These are phyloP conservation scores for Dufourea novaeangliae DNA, from an alignment of 1,140 invertebrate genomes.

Conservation along the genomic window DNA sequence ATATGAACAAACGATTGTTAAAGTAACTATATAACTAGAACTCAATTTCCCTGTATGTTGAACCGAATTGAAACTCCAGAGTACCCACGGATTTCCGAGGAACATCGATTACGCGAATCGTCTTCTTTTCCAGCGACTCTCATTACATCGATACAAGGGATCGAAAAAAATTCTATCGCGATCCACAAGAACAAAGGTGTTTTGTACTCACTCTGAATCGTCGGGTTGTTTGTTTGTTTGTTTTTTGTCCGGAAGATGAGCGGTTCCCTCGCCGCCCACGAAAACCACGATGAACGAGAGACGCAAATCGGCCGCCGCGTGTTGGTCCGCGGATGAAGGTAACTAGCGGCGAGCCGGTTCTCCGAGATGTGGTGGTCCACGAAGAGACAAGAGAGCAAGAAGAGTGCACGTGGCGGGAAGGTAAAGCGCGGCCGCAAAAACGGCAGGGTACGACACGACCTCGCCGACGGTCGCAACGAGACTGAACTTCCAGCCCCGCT, in stretches of 20 bases:
- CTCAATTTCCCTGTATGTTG: too few relatives aligned
- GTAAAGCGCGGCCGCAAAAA: conserved; percentile 7
- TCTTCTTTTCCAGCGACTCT: too few relatives aligned
- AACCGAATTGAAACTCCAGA: too few relatives aligned
- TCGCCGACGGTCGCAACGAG: conserved; percentile 71
- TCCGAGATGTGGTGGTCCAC: neutral
- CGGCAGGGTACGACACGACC: conserved; percentile 54
- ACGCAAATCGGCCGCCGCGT: conserved; percentile 14
- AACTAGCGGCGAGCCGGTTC: conserved; percentile 8
- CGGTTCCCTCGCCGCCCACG: neutral
- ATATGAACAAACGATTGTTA: too few relatives aligned
- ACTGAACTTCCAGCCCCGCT: conserved; percentile 65
- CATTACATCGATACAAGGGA: neutral
- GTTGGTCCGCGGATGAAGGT: conserved; percentile 5
- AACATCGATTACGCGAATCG: too few relatives aligned
- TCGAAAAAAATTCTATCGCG: too few relatives aligned
- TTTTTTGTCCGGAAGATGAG: neutral
- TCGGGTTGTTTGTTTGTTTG: neutral
- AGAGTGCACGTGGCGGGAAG: conserved; percentile 50
- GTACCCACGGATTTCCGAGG: too few relatives aligned
- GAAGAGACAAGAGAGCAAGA: neutral
- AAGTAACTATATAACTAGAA: too few relatives aligned
- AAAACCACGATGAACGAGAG: neutral
- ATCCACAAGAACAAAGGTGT: neutral
- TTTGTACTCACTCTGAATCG: conserved; percentile 29